phyloP scores from a whole-genome alignment of 1,140 invertebrate genomes.

The Bombus polaris region DNA sequence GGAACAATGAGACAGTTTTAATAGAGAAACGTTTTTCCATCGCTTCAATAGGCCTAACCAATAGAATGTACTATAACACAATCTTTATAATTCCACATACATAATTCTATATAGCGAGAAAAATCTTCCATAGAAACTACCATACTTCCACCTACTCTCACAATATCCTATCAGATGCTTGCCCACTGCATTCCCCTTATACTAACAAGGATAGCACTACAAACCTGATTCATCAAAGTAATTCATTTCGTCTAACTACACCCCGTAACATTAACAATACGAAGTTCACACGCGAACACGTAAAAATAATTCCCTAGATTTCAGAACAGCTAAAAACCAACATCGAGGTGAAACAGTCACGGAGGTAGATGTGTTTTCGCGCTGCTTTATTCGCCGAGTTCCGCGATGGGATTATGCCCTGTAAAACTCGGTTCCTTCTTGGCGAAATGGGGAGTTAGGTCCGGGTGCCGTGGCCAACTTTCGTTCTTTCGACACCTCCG shows the following conservation, averaged over 20 bases:
- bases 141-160: too few species aligned
- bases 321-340: neutral
- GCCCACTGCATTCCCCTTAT: neutral
- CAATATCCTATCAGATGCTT: too few species aligned
- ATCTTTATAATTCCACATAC: too few species aligned
- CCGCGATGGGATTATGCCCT: constrained; percentile 14
- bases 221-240: neutral
- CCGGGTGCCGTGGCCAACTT: constrained; percentile 18
- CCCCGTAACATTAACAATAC: neutral
- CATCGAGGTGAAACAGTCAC: too few species aligned
- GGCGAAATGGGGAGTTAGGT: neutral
- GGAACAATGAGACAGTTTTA: too few species aligned
- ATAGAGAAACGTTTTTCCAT: too few species aligned
- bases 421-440: constrained; percentile 21
- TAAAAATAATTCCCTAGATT: neutral
- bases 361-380: neutral
- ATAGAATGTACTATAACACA: too few species aligned
- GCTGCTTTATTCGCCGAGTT: constrained; percentile 23
- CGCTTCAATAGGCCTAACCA: too few species aligned
- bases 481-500: neutral
- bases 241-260: neutral
- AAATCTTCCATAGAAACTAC: too few species aligned
- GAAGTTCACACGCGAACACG: neutral
- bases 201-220: neutral
- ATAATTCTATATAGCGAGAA: too few species aligned